Conservation (phyloP, 2,113 vertebrate genomes). For the Gallinago paraguaiae region DNA sequence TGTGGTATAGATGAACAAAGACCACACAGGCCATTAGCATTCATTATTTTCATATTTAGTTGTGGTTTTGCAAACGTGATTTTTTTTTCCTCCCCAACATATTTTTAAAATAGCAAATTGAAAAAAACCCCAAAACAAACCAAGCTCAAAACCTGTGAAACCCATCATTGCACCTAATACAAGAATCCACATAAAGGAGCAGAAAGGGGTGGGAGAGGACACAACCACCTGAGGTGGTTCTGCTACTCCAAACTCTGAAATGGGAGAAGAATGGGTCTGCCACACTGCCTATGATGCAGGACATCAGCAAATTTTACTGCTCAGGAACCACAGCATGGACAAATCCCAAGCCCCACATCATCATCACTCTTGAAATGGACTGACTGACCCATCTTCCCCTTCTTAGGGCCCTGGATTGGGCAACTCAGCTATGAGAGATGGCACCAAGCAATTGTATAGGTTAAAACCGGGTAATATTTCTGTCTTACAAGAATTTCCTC, state of each 20-base stretch:
- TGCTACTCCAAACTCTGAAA: neutral
- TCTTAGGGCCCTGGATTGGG: neutral
- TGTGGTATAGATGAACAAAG: neutral
- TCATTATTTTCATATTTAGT: neutral
- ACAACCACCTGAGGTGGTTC: neutral
- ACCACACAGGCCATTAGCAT: neutral
- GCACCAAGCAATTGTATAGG: neutral
- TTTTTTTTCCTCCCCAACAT: neutral
- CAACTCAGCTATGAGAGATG: neutral
- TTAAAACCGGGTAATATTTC: neutral
- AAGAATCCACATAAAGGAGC: neutral
- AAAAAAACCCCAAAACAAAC: neutral
- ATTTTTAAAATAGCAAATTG: neutral
- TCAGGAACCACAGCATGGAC: rapidly evolving
- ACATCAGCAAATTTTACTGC: neutral
- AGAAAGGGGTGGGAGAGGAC: neutral
- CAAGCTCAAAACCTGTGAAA: neutral
- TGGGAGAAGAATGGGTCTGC: neutral
- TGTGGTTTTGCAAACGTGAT: neutral
- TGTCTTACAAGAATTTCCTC: neutral
- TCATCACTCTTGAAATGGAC: neutral
- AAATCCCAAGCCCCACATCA: neutral
- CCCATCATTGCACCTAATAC: neutral
- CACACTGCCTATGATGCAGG: rapidly evolving
- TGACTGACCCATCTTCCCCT: neutral